phyloP scores from a whole-genome alignment of 2,888 invertebrate genomes.

The Automeris io region DNA sequence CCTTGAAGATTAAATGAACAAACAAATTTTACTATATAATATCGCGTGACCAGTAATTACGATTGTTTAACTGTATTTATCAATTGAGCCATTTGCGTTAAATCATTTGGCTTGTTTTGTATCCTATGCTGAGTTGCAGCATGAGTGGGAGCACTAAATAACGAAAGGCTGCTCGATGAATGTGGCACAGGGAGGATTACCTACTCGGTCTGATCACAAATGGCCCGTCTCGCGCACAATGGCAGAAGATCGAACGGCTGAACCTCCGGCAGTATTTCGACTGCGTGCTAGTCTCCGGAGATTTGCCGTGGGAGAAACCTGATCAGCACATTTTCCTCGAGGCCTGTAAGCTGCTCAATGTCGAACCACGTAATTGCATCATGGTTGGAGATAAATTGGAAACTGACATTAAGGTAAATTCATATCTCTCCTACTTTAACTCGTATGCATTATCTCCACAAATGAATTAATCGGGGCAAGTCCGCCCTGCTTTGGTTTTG shows the following conservation, averaged over 20 bases:
- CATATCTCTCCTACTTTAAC: no score
- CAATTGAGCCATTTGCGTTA: constrained; percentile 24
- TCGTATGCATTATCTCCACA: no score
- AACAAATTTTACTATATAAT: no score
- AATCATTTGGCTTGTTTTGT: constrained; percentile 50
- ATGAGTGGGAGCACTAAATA: constrained; percentile 47
- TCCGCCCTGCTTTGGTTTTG: no score
- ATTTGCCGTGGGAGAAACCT: constrained; percentile 92
- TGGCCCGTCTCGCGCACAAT: constrained; percentile 90
- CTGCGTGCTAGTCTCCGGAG: constrained; percentile 88
- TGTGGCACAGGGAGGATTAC: constrained; percentile 81
- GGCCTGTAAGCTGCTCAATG: constrained; percentile 85
- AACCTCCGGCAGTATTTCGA: constrained; percentile 85
- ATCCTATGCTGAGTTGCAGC: constrained; percentile 67
- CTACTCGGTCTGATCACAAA: constrained; percentile 89
- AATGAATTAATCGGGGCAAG: no score
- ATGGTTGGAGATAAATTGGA: constrained; percentile 94
- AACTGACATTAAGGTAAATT: constrained; percentile 88
- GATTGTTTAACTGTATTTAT: constrained; percentile 9
- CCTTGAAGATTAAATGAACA: no score
- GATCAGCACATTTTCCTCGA: constrained; percentile 88
- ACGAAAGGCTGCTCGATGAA: constrained; percentile 65
- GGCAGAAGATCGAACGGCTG: constrained; percentile 89
- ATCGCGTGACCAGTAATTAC: constrained; percentile 8
- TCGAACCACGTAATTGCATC: constrained; percentile 85